These are phyloP conservation scores for Amniataba percoides DNA, from an alignment of 2,797 vertebrate species.

Conservation along the genomic window DNA sequence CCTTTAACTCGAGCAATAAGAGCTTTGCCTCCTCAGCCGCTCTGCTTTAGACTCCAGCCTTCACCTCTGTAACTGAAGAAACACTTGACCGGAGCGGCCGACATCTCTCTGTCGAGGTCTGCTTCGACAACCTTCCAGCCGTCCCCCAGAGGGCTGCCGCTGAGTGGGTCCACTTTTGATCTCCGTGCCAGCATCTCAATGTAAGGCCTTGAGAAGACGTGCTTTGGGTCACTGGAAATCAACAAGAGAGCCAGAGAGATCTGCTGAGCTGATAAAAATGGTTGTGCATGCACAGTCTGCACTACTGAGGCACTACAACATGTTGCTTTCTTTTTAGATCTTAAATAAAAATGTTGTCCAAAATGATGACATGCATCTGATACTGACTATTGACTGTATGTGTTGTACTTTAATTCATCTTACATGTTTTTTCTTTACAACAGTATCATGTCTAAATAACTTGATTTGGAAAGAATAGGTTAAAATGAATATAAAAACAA, in stretches of 20 bases:
- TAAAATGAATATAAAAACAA: not conserved
- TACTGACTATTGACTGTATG: not conserved
- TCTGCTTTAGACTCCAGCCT: not conserved
- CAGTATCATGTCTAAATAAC: not conserved
- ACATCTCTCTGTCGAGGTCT: constrained; percentile 79
- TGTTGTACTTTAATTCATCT: not conserved
- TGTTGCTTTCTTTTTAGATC: not conserved
- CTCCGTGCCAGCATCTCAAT: constrained; percentile 80
- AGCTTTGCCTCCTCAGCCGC: not conserved
- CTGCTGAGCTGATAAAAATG: not conserved
- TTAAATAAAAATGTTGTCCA: not conserved
- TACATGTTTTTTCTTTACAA: not conserved
- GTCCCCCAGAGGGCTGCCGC: constrained; percentile 64
- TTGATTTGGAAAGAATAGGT: not conserved
- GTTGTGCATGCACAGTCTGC: not conserved
- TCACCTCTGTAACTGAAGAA: constrained; percentile 82
- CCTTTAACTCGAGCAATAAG: not conserved
- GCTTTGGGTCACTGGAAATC: constrained; percentile 79
- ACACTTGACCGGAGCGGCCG: constrained; percentile 75
- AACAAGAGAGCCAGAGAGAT: constrained; percentile 1
- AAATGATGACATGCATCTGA: not conserved
- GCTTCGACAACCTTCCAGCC: constrained; percentile 77
- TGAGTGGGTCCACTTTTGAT: constrained; percentile 81
- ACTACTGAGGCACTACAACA: not conserved
- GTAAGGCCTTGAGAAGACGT: constrained; percentile 78